Percentiles rank a stretch among this genome's conserved stretches.
phyloP scores from a whole-genome alignment of 1,140 invertebrate species.

The Lepeophtheirus salmonis region DNA sequence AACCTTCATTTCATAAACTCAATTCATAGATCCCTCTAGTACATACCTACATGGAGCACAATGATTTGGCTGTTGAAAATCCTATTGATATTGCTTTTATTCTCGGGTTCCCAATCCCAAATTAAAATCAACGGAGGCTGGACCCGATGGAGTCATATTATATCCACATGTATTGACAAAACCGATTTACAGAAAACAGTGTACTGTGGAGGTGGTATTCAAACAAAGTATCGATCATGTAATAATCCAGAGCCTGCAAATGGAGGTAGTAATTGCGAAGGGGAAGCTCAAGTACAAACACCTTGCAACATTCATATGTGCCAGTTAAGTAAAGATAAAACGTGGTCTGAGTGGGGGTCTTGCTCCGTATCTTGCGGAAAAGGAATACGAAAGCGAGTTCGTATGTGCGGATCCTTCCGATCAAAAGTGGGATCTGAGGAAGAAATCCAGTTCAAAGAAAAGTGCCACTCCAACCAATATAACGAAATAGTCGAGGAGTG shows the following conservation, averaged over 20 bases:
- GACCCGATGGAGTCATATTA: neutral
- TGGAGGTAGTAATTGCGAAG: neutral
- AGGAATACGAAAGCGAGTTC: neutral
- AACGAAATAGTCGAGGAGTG: neutral
- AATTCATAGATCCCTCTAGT: too few relatives aligned
- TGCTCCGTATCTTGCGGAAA: neutral
- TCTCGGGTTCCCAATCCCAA: neutral
- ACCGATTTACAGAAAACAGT: neutral
- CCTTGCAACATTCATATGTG: slow-evolving; percentile 23
- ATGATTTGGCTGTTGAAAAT: too few relatives aligned
- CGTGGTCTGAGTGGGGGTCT: neutral
- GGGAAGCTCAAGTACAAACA: slow-evolving; percentile 13
- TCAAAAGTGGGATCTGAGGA: neutral
- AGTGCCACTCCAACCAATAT: neutral
- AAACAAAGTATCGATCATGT: slow-evolving; percentile 26
- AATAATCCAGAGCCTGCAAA: slow-evolving; percentile 28
- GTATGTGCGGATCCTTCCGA: neutral
- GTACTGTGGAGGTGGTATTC: slow-evolving; percentile 23
- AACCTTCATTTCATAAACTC: too few relatives aligned
- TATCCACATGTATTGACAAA: neutral
- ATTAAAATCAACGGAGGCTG: neutral
- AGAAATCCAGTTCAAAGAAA: neutral
- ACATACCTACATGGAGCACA: too few relatives aligned
- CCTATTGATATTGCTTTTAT: too few relatives aligned
- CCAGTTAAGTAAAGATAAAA: slow-evolving; percentile 19